Evolutionary conservation across 2,888 invertebrate species (phyloP), one percentile per base, ranked within the genome.

Genomic region (Tetheella fluctuosa): DNA sequence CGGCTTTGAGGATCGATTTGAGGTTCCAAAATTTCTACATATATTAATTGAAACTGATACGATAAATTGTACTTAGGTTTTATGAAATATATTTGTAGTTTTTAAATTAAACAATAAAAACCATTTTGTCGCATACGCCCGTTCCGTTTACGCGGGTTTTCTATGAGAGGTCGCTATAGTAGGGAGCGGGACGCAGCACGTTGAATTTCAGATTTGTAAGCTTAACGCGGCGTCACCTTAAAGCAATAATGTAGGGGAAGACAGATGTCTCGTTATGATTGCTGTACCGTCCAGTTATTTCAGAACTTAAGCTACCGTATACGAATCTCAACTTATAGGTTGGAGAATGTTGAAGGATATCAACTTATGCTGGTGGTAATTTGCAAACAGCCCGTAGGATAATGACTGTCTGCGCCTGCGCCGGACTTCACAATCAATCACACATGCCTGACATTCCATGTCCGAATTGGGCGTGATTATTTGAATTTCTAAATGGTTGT

Each of bases 391-490:
- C 63, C 64, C 52, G 57, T 37, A 60, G 62, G 64, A 60, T 62
- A 67, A 67, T 68, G 66, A 68, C 60, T 52, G 23, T 28, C 55
- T 37, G 30, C 53, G 30, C 48, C 55, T 37, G 30, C 53, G 30
- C 48, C 58, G 12, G 17, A 12, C 28, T 30, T 34, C 65, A 34
- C 1, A 13, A 63, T 67, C 62, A 63, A 64, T 67, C 69, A 68
- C 61, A 63, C 52, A 55, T 57, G 58, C n/a, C 59, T 53, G 58
- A 64, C 62, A 60, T 64, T 60, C 61, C 63, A 57, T 60, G 61
- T 17, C 64, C 64, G 59, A 65, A 64, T 60, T 59, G 59, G 61
- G 42, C 58, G 59, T 60, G 56, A 64, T 64, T 64, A 61, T 59
- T 64, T 59, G 37, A 55, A 60, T 63, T 48, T 23, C 30, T 48